A percentile compares a stretch with the other conserved stretches of the same genome.
phyloP scores from a whole-genome alignment of 2,113 vertebrate species.

The Rhinogobius similis region DNA sequence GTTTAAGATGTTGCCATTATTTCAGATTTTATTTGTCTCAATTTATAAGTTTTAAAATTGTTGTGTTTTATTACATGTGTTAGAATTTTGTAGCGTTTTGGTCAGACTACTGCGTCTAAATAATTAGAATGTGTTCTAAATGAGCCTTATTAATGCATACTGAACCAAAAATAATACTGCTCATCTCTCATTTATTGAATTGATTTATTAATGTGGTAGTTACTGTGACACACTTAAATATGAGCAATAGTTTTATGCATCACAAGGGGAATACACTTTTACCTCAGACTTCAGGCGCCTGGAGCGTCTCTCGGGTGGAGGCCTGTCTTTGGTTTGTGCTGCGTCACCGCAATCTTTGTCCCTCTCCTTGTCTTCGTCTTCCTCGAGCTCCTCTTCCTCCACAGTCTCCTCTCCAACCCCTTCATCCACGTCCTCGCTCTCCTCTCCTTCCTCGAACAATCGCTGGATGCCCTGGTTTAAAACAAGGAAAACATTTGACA shows the following conservation, averaged over 20 bases:
- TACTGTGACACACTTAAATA: neutral
- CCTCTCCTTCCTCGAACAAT: conserved; percentile 72
- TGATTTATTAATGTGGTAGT: neutral
- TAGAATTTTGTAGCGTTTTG: too few relatives aligned
- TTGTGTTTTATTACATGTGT: too few relatives aligned
- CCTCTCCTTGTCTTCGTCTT: conserved; percentile 68
- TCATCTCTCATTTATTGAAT: conserved; percentile 13
- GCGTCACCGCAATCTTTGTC: conserved; percentile 45
- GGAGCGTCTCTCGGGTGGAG: conserved; percentile 74
- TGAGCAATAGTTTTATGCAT: neutral
- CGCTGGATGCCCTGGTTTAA: conserved; percentile 70
- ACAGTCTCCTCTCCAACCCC: conserved; percentile 67
- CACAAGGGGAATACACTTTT: neutral
- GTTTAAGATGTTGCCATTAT: too few relatives aligned
- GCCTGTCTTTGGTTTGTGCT: conserved; percentile 60
- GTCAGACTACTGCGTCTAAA: too few relatives aligned
- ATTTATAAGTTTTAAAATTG: too few relatives aligned
- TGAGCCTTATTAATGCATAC: too few relatives aligned
- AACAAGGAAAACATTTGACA: neutral
- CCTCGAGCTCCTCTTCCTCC: conserved; percentile 72
- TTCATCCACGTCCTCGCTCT: conserved; percentile 74
- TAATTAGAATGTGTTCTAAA: too few relatives aligned
- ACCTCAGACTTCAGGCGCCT: conserved; percentile 80
- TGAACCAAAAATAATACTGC: too few relatives aligned
- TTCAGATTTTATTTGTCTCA: too few relatives aligned